Conservation (phyloP, 2,888 invertebrate species). For the Acronicta psi region DNA sequence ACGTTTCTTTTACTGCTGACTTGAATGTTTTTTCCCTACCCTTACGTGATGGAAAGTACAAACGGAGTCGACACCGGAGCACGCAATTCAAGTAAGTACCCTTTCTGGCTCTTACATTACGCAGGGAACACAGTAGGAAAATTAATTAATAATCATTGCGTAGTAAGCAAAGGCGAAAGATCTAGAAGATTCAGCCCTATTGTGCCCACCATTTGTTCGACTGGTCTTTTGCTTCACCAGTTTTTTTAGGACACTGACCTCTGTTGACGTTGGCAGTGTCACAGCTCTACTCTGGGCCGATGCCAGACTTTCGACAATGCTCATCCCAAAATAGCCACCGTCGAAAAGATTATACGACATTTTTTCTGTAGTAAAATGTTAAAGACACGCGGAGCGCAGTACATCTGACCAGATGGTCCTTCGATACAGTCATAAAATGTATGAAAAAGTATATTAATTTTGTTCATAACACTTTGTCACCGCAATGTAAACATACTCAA, state of each 20-base stretch:
- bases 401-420: conserved; percentile 48
- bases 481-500: conserved; percentile 36
- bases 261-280: conserved; percentile 86
- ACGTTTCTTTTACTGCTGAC: too few species aligned
- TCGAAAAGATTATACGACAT: conserved; percentile 75
- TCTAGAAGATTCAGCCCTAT: conserved; percentile 10
- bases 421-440: conserved; percentile 37
- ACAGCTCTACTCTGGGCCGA: conserved; percentile 74
- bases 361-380: conserved; percentile 70
- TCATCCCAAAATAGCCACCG: conserved; percentile 78
- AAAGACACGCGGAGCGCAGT: conserved; percentile 51
- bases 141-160: too few species aligned
- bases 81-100: too few species aligned
- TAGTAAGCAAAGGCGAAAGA: too few species aligned
- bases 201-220: conserved; percentile 39
- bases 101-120: too few species aligned
- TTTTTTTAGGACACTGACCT: conserved; percentile 85
- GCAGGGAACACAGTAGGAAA: too few species aligned
- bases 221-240: conserved; percentile 69
- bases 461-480: conserved; percentile 48
- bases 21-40: too few species aligned
- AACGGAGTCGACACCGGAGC: too few species aligned
- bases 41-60: too few species aligned
- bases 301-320: conserved; percentile 87
- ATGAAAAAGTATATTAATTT: conserved; percentile 33